Evolutionary conservation across 2,888 invertebrate species (phyloP), one percentile per base, ranked within the genome.

Genomic region (Nymphalis urticae): DNA sequence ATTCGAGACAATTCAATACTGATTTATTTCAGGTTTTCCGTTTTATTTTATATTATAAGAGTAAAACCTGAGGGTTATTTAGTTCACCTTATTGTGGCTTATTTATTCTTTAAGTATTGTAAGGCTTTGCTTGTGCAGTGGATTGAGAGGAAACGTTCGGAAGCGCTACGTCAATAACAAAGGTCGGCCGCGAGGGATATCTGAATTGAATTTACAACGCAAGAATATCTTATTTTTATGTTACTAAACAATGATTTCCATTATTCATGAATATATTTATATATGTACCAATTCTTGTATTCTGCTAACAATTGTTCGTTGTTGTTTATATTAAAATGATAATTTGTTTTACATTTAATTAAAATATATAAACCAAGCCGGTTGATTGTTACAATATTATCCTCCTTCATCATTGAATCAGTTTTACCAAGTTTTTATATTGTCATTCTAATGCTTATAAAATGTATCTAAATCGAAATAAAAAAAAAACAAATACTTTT

Each of bases 51-150:
- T 21, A 47, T 58, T 56, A 68, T 53, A 62, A 36, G 48, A 56
- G 61, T 47, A 27, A 62, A 64, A 62, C 64, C 64, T 69, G 47
- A 54, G 32, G 50, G 32, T 51, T 51, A 32, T 64, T 62, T 65
- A 61, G 69, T n/a, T 58, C 58, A 58, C 65, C 69, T 69, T 59
- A 61, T 65, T 65, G 65, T 42, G 62, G 62, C 47, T 65, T 69
- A 53, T 69, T 65, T 69, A 65, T 69, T 48, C 64, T 62, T 69
- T 69, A 59, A 54, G 47, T 48, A 51, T 19, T 51, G 50, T 48
- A 24, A 58, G 59, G 36, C 59, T 59, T 48, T 47, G 48, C 54
- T 21, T 36, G 47, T 21, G 54, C 54, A 27, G 19, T 58, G 42
- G 54, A 32, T 56, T 17, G 32, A 61, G 54, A 66, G 60, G 54